Conservation (phyloP, 2,797 vertebrate species). For the Syngnathus rostellatus region DNA sequence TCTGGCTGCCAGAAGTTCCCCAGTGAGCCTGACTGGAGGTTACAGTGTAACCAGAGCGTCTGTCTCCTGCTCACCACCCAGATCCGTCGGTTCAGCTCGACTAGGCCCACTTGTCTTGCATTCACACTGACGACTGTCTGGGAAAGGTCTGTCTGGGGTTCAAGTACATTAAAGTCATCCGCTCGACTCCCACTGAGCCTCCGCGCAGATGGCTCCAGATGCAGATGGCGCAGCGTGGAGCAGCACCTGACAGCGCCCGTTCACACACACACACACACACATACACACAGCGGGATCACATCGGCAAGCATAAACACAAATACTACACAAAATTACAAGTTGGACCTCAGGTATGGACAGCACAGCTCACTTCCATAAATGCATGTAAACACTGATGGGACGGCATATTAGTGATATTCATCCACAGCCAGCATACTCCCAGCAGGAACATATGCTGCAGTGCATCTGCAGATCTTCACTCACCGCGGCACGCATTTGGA, state of each 20-base stretch:
- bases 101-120: conserved; percentile 65
- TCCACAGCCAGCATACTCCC: conserved; percentile 46
- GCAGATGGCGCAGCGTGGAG: conserved; percentile 66
- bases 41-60: conserved; percentile 62
- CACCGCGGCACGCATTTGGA: conserved; percentile 52
- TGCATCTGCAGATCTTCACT: conserved; percentile 56
- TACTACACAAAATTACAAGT: conserved; percentile 18
- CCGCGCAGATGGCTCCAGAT: conserved; percentile 72
- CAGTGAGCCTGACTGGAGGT: conserved; percentile 57
- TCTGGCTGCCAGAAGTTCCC: conserved; percentile 51
- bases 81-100: conserved; percentile 62
- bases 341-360: conserved; percentile 36
- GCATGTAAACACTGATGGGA: conserved; percentile 29
- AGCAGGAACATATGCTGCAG: conserved; percentile 65
- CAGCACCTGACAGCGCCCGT: conserved; percentile 67
- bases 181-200: conserved; percentile 56
- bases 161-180: conserved; percentile 66
- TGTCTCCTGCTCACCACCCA: conserved; percentile 65
- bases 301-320: conserved; percentile 40
- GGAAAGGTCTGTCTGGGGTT: conserved; percentile 68
- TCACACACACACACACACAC: conserved; percentile 50
- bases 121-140: conserved; percentile 61
- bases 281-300: conserved; percentile 41
- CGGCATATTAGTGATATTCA: conserved; percentile 29
- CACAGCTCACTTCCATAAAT: conserved; percentile 46